Conservation (phyloP, 2,888 invertebrate species). For the Aporophyla lueneburgensis region DNA sequence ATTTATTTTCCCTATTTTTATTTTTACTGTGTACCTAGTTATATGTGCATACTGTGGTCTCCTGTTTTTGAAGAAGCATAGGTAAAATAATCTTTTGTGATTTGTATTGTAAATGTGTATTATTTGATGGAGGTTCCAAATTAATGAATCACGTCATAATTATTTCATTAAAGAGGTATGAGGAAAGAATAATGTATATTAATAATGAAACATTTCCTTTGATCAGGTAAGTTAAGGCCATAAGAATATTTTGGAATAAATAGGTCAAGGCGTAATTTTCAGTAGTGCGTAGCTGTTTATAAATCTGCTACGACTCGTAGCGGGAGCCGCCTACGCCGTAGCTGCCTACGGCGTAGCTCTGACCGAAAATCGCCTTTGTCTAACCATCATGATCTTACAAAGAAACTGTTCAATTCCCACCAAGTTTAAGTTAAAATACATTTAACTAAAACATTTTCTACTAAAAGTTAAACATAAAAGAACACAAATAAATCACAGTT, state of each 20-base stretch:
- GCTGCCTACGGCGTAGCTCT: constrained; percentile 23
- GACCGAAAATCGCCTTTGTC: constrained; percentile 13
- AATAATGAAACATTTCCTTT: background rate
- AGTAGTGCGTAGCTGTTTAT: background rate
- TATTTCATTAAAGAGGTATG: background rate
- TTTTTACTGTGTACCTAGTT: no score
- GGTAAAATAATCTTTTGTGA: no score
- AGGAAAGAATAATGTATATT: background rate
- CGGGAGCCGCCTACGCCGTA: constrained; percentile 29
- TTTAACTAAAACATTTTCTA: constrained; percentile 56
- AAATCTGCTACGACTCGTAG: background rate
- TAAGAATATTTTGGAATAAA: background rate
- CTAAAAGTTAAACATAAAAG: constrained; percentile 64
- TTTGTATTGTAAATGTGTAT: no score
- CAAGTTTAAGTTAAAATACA: constrained; percentile 37
- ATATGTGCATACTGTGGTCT: no score
- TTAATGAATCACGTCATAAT: no score
- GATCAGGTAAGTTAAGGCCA: background rate
- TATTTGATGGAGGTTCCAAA: no score
- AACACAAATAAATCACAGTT: constrained; percentile 63
- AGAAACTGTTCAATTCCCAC: constrained; percentile 17
- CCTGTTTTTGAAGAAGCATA: no score
- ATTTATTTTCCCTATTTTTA: no score
- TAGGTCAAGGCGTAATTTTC: background rate
- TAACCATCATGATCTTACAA: background rate